Evolutionary conservation across 2,888 invertebrate genomes (phyloP).

Genomic region (Phrixothrix hirtus): DNA sequence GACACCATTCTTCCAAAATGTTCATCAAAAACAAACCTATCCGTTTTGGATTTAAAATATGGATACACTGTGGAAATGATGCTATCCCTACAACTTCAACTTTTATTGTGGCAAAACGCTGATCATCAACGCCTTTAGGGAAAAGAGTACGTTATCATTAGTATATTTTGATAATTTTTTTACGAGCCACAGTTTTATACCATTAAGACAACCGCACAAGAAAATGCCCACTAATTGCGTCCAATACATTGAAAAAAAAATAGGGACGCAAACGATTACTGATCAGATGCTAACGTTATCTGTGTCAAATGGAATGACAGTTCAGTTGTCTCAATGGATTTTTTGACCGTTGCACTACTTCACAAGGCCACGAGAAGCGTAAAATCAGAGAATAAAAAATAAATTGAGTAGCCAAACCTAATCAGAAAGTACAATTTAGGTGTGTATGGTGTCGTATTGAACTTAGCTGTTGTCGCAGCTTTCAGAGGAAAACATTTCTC

Average conservation of each 20-base stretch:
- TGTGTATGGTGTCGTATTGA: too few species aligned
- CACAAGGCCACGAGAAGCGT: background rate
- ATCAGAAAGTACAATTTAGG: too few species aligned
- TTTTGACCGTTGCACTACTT: background rate
- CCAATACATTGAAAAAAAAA: too few species aligned
- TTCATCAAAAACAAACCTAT: conserved; percentile 6
- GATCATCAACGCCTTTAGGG: background rate
- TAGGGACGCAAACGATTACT: background rate
- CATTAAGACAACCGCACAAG: too few species aligned
- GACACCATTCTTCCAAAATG: too few species aligned
- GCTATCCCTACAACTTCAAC: background rate
- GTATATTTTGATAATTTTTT: background rate
- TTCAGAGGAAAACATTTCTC: too few species aligned
- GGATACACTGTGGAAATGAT: conserved; percentile 1
- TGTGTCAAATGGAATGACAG: background rate
- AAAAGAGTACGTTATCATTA: background rate
- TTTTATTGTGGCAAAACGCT: background rate
- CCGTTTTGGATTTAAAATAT: conserved; percentile 5
- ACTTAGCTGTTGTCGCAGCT: too few species aligned
- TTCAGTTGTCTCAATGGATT: background rate
- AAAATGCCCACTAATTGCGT: too few species aligned
- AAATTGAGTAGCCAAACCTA: too few species aligned
- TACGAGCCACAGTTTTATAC: background rate
- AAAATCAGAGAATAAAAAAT: background rate
- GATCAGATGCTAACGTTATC: background rate